Conservation (phyloP, 2,113 vertebrate genomes). For the Onychorhynchus coronatus region DNA sequence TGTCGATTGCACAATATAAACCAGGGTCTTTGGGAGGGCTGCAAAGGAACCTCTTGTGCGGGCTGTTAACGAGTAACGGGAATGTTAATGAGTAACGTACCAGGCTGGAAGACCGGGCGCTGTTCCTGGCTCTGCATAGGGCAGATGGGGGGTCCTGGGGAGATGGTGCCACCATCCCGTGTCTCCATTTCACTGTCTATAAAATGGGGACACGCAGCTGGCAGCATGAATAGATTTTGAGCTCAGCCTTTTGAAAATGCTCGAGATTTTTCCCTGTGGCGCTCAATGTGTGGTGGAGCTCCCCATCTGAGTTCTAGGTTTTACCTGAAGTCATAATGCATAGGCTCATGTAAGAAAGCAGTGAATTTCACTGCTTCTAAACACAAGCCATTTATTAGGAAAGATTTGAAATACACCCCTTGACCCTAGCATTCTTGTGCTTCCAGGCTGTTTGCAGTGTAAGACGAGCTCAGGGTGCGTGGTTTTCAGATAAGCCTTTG, state of each 20-base stretch:
- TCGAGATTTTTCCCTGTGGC: neutral
- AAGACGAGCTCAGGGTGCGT: neutral
- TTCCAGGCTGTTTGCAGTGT: neutral
- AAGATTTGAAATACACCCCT: neutral
- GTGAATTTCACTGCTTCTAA: neutral
- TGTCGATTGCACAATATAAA: neutral
- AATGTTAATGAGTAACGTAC: neutral
- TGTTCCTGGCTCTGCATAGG: neutral
- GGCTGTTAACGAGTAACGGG: neutral
- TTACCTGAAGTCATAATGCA: accelerated
- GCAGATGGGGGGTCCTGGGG: neutral
- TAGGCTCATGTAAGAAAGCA: accelerated
- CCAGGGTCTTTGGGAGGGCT: neutral
- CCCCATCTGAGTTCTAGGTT: neutral
- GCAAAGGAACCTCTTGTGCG: neutral
- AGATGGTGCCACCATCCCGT: accelerated
- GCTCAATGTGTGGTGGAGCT: accelerated
- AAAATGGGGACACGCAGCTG: neutral
- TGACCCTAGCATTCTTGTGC: accelerated
- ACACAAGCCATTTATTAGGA: neutral
- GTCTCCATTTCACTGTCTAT: neutral
- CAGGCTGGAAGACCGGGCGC: neutral
- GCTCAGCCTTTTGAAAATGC: neutral
- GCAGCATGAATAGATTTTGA: neutral
- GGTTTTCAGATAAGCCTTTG: neutral